A percentile compares a stretch with the other conserved stretches of the same genome.
Evolutionary conservation across 1,140 invertebrate genomes (phyloP).

Genomic region (Drosophila ohnishii): DNA sequence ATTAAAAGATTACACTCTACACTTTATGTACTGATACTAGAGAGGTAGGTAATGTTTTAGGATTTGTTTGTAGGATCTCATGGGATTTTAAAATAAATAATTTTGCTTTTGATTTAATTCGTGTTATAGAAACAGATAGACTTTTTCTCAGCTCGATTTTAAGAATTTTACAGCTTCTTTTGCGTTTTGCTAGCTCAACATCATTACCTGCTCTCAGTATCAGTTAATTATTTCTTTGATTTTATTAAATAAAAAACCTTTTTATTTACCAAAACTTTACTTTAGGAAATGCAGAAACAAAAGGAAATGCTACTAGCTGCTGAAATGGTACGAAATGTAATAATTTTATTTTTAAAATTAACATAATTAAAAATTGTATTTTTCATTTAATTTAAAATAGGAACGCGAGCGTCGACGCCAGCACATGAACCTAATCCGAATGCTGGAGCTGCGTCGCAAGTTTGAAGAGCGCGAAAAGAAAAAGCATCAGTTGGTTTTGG

Average conservation of each 20-base stretch:
- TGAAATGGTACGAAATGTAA: constrained; percentile 87
- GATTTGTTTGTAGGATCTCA: background rate
- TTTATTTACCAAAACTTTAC: background rate
- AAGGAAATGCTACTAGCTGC: constrained; percentile 92
- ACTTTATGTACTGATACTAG: constrained; percentile 8
- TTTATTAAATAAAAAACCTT: constrained; percentile 51
- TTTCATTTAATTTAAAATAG: constrained; percentile 83
- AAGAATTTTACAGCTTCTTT: background rate
- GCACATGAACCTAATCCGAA: constrained; percentile 94
- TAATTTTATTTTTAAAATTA: no score
- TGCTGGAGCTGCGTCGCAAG: constrained; percentile 92
- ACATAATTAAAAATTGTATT: no score
- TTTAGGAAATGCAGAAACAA: constrained; percentile 94
- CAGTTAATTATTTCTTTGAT: constrained; percentile 85
- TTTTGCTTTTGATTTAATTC: no score
- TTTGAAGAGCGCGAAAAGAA: constrained; percentile 95
- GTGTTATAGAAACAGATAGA: no score
- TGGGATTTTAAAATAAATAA: no score
- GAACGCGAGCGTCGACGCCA: constrained; percentile 95
- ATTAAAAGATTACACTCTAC: background rate
- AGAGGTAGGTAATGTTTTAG: constrained; percentile 2
- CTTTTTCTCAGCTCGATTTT: no score
- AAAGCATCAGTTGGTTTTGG: constrained; percentile 86
- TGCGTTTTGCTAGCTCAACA: background rate
- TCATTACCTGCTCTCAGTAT: constrained; percentile 11